Evolutionary conservation across 53 echinoderm and acorn worm species (phyloP).

Genomic region (Crossaster papposus): DNA sequence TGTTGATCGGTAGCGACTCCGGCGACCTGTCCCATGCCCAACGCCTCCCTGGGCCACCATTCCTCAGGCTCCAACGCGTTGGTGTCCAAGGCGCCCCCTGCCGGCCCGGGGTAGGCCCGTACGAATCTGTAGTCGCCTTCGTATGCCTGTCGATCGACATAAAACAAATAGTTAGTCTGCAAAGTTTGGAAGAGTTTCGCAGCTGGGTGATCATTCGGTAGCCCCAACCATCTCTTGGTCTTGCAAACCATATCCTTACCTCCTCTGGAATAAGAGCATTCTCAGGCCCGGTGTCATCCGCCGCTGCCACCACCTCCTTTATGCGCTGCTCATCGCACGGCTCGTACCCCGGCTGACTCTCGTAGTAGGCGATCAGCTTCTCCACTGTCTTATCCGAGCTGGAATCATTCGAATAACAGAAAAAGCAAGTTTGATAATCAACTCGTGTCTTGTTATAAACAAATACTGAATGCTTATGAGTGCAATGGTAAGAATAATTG

Average conservation of each 20-base stretch:
- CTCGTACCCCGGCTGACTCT: constrained; percentile 23
- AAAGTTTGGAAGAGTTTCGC: too few relatives aligned
- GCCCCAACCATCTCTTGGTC: too few relatives aligned
- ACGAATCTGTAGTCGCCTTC: constrained; percentile 44
- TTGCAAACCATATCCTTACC: background rate
- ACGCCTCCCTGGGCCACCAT: constrained; percentile 79
- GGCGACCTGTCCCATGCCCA: constrained; percentile 85
- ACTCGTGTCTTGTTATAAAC: background rate
- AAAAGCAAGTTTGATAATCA: background rate
- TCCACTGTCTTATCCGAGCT: constrained; percentile 39
- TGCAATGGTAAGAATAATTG: too few relatives aligned
- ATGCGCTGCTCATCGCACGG: constrained; percentile 15
- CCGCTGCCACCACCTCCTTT: background rate
- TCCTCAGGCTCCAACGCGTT: constrained; percentile 65
- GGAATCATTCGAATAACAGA: background rate
- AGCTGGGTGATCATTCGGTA: too few relatives aligned
- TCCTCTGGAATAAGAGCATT: constrained; percentile 19
- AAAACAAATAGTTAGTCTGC: background rate
- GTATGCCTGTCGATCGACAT: constrained; percentile 11
- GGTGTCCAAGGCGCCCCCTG: background rate
- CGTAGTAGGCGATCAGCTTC: constrained; percentile 55
- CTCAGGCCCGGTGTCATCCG: constrained; percentile 2
- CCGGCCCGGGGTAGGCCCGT: constrained; percentile 33
- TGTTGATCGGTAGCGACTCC: constrained; percentile 76
- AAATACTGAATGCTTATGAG: too few relatives aligned